phyloP scores from a whole-genome alignment of 2,113 vertebrate genomes.

The Odontophorus gujanensis region DNA sequence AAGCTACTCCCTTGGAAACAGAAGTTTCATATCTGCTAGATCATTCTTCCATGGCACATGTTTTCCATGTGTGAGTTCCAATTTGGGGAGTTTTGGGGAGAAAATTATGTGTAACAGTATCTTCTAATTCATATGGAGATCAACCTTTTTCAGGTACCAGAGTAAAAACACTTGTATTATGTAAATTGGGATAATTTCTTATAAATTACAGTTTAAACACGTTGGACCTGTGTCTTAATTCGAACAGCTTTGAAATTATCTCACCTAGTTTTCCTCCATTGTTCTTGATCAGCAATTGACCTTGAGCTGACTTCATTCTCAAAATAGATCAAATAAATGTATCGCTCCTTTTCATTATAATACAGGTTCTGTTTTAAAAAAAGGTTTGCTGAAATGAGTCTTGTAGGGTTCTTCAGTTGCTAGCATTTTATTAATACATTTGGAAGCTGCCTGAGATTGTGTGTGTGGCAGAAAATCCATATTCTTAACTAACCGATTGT shows the following conservation, averaged over 20 bases:
- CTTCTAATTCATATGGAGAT: slow-evolving; percentile 64
- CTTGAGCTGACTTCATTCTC: slow-evolving; percentile 71
- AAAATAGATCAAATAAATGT: slow-evolving; percentile 74
- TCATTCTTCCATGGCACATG: not conserved
- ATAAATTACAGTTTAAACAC: slow-evolving; percentile 62
- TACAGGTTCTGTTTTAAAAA: slow-evolving; percentile 58
- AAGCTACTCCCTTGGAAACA: slow-evolving; percentile 47
- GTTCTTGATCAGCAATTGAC: slow-evolving; percentile 76
- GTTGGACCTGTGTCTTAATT: slow-evolving; percentile 63
- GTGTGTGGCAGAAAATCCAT: slow-evolving; percentile 37
- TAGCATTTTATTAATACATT: slow-evolving; percentile 63
- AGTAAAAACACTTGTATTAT: slow-evolving; percentile 49
- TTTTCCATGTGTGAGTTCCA: slow-evolving; percentile 25
- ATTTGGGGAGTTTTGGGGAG: not conserved
- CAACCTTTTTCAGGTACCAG: slow-evolving; percentile 27
- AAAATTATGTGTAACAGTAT: not conserved
- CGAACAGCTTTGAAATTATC: slow-evolving; percentile 66
- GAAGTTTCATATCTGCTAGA: slow-evolving; percentile 51
- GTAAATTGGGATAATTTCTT: slow-evolving; percentile 63
- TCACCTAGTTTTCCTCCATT: slow-evolving; percentile 72
- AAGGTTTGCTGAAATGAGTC: slow-evolving; percentile 62
- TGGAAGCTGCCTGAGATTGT: slow-evolving; percentile 56
- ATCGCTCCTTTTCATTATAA: slow-evolving; percentile 69
- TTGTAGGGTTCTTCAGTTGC: slow-evolving; percentile 55
- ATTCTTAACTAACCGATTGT: not conserved